Conservation (phyloP, 2,797 vertebrate species). For the Sebastes taczanowskii region DNA sequence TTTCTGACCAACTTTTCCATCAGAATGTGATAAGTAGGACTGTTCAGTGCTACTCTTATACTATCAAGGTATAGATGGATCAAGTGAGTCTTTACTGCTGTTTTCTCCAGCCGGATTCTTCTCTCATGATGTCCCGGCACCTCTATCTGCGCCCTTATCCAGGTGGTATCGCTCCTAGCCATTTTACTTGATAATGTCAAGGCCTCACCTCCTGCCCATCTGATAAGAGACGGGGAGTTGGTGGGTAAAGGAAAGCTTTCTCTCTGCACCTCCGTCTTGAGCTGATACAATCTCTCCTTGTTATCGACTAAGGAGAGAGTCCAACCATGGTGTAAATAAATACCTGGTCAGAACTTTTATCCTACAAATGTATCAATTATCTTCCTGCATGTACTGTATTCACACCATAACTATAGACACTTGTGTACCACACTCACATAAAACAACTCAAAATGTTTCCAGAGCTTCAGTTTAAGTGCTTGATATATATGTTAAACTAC, state of each 20-base stretch:
- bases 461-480: no score
- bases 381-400: not conserved
- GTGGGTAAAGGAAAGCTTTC: slow-evolving; percentile 49
- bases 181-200: slow-evolving; percentile 55
- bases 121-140: not conserved
- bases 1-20: not conserved
- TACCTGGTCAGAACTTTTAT: not conserved
- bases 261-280: slow-evolving; percentile 43
- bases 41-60: not conserved
- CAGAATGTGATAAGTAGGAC: not conserved
- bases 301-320: slow-evolving; percentile 17
- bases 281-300: slow-evolving; percentile 43
- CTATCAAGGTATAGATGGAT: not conserved
- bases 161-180: slow-evolving; percentile 19
- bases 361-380: not conserved
- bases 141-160: slow-evolving; percentile 30
- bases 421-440: no score
- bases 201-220: slow-evolving; percentile 46
- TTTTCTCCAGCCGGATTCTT: slow-evolving; percentile 10
- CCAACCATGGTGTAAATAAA: slow-evolving; percentile 23
- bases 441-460: no score
- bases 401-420: not conserved
- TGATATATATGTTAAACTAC: not conserved
- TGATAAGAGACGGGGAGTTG: slow-evolving; percentile 47
- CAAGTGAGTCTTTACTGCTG: slow-evolving; percentile 6